phyloP scores from a whole-genome alignment of 2,888 invertebrate species.

The Phortica okadai region DNA sequence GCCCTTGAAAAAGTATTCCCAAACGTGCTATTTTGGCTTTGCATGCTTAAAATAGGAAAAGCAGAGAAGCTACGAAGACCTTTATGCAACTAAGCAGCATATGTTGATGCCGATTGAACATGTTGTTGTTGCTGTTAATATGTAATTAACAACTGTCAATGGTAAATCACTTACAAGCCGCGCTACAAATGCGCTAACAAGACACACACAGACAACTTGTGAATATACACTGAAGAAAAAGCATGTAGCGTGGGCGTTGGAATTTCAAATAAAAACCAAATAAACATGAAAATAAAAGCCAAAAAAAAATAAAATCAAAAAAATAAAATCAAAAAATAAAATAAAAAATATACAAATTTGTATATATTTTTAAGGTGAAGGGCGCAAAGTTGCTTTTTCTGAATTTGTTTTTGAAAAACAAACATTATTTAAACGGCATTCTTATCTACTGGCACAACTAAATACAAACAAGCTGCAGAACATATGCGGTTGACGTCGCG shows the following conservation, averaged over 20 bases:
- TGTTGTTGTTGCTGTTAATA: too few species aligned
- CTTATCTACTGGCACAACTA: not conserved
- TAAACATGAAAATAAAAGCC: not conserved
- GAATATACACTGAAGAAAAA: not conserved
- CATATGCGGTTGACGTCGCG: not conserved
- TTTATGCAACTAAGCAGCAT: too few species aligned
- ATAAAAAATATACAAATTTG: too few species aligned
- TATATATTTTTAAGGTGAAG: not conserved
- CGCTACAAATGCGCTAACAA: conserved; percentile 70
- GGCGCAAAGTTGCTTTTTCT: not conserved
- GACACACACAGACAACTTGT: not conserved
- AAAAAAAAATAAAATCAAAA: not conserved
- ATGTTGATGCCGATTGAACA: too few species aligned
- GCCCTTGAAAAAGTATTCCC: too few species aligned
- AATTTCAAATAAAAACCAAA: not conserved
- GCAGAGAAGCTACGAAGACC: too few species aligned
- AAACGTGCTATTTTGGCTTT: too few species aligned
- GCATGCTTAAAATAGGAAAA: too few species aligned
- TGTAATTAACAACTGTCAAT: conserved; percentile 56
- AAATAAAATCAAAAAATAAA: too few species aligned
- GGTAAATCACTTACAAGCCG: conserved; percentile 68
- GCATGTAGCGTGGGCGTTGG: not conserved
- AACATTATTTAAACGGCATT: conserved; percentile 3
- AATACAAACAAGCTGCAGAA: conserved; percentile 4
- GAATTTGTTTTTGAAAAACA: conserved; percentile 7